Base-by-base conservation (phyloP, 1,140 invertebrate species). In the Temnothorax nylanderi region DNA sequence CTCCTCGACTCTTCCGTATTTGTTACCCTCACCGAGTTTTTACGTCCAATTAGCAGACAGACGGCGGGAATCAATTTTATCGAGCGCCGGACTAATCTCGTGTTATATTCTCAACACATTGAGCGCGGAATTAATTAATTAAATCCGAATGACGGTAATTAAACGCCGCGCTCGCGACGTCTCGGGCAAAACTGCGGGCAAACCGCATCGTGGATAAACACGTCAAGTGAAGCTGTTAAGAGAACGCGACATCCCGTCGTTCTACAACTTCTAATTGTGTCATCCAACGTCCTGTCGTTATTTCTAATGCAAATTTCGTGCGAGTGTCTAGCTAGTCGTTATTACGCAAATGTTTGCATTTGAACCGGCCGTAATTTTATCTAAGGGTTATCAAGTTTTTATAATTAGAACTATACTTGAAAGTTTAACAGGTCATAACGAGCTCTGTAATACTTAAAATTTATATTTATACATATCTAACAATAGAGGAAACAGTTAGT, bases 101-200 rank as follows among this genome's bases (percentile, higher is more conserved):
- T 37, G 41, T 62, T 84, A 75, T 60, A 84, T 49, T 18, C n/a
- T 49, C 6, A 41, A 16, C 54, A 32, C 41, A 75, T 60, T 37
- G 37, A 54, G 47, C n/a, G n/a, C 77, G 54, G n/a, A 62, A 84
- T 84, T 84, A 84, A 82, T 72, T 82, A 82, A 84, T 84, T 84
- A 60, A 84, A 84, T 84, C 54, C 54, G 26, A 84, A 84, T 75
- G 69, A 47, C 34, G 41, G 32, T 74, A 84, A 74, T 84, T 60
- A 81, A 84, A 13, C 47, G 6, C 18, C 34, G 77, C 16, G 49
- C 8, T 72, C 51, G 67, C 26, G 41, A 34, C 56, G 56, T 82
- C 41, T 74, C 41, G n/a, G n/a, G n/a, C 41, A 21, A 74, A 60
- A 74, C 3, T 81, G 21, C 7, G 7, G 26, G 16, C 41, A 21